Conservation (phyloP, 2,797 vertebrate genomes). For the Mus caroli region DNA sequence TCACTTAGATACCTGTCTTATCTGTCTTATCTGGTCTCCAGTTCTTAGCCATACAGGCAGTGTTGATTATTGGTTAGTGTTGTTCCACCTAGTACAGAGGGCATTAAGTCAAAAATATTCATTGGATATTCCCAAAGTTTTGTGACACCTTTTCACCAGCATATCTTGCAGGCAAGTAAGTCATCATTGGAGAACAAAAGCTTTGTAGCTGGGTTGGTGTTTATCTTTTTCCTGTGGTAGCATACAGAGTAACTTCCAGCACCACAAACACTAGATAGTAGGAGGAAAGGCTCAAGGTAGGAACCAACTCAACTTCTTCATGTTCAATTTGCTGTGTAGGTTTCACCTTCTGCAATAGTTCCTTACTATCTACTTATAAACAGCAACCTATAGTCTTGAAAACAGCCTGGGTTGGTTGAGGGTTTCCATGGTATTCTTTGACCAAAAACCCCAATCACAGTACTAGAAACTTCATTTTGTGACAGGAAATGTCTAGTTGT, state of each 20-base stretch:
- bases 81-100: not conserved
- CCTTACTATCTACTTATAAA: not conserved
- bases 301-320: too few relatives aligned
- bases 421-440: too few relatives aligned
- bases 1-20: not conserved
- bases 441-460: too few relatives aligned
- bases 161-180: not conserved
- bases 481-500: not conserved
- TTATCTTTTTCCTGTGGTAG: not conserved
- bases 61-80: not conserved
- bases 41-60: not conserved
- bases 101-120: not conserved
- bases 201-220: not conserved
- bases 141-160: not conserved
- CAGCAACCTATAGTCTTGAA: not conserved
- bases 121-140: not conserved
- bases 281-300: not conserved
- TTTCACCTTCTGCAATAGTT: not conserved
- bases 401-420: too few relatives aligned
- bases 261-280: not conserved
- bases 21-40: not conserved
- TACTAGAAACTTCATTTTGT: not conserved
- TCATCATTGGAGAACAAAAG: not conserved
- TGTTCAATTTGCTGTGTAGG: not conserved
- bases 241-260: not conserved